phyloP scores from a whole-genome alignment of 1,140 invertebrate species.

The Catajapyx aquilonaris region DNA sequence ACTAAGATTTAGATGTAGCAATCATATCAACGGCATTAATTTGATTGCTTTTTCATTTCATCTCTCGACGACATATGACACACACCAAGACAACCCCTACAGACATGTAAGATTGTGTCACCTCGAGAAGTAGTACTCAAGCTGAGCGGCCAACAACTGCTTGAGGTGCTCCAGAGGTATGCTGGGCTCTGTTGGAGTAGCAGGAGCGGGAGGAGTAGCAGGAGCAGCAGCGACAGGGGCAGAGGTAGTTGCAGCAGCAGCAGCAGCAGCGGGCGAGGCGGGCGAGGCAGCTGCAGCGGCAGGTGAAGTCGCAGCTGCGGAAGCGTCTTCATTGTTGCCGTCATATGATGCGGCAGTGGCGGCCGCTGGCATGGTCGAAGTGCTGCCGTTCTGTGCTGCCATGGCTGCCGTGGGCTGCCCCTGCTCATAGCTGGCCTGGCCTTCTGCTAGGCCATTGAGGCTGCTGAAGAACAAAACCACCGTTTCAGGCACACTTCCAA shows the following conservation, averaged over 20 bases:
- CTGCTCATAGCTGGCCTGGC: neutral
- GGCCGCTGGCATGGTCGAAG: neutral
- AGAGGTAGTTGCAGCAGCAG: constrained; percentile 12
- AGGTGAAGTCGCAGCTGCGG: no score
- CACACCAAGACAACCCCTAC: no score
- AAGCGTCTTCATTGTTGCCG: no score
- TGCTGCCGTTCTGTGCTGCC: neutral
- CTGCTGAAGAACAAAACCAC: no score
- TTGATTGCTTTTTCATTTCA: no score
- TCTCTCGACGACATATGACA: no score
- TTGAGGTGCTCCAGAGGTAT: constrained; percentile 45
- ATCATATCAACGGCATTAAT: no score
- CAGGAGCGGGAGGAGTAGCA: constrained; percentile 18
- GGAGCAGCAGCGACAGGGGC: constrained; percentile 17
- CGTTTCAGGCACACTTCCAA: no score
- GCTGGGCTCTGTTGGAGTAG: constrained; percentile 19
- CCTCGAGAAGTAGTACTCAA: constrained; percentile 81
- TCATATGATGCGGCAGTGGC: no score
- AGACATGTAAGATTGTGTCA: no score
- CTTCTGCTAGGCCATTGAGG: neutral
- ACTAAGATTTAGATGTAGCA: no score
- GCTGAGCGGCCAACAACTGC: constrained; percentile 53
- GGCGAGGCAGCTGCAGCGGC: constrained; percentile 1
- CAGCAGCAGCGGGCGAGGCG: constrained; percentile 3
- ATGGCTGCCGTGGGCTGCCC: neutral